Evolutionary conservation across 2,888 invertebrate genomes (phyloP), one percentile per base, ranked within the genome.

Genomic region (Xestia xanthographa): DNA sequence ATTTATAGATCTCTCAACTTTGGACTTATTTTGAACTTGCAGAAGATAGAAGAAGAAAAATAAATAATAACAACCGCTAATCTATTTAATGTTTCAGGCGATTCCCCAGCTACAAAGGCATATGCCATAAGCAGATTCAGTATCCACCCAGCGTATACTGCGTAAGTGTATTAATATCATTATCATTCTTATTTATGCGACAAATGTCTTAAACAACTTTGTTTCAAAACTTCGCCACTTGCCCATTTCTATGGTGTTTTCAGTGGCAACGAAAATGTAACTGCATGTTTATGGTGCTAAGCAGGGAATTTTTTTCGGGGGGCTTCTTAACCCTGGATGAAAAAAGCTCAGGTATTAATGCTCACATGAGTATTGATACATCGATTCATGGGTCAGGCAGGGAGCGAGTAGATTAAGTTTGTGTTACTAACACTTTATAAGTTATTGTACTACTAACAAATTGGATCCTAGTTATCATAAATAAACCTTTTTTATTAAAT

Each of bases 21-120:
- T 41, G 6, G 6, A 41, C 41, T 41, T 41, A 8, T 48, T 45
- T 48, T 17, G 0, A 20, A 17, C 20, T 20, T 48, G 6, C 2
- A 48, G 48, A 48, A 48, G 48, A 48, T n/a, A 53, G 11, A 9
- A 50, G 50, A 22, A 22, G 2, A n/a, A 53, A n/a, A 5, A n/a
- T n/a, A n/a, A n/a, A n/a, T n/a, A 56, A 56, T 56, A 29, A 17
- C 14, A 58, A 58, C 26, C 17, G 29, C 6, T 56, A 14, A 26
- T 38, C 17, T 34, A 9, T 58, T 62, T 70, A 43, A 14, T 63
- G 53, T 81, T 95, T 43, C 91, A 97, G 97, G 92, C 0, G 97
- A 97, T 12, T 97, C 97, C 0, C 85, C 93, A 0, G 94, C 96
- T 38, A 92, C 97, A 17, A 89, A 86, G 77, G 87, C 95, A 0